Conservation (phyloP, 2,113 vertebrate species). For the Genyomyrus donnyi region DNA sequence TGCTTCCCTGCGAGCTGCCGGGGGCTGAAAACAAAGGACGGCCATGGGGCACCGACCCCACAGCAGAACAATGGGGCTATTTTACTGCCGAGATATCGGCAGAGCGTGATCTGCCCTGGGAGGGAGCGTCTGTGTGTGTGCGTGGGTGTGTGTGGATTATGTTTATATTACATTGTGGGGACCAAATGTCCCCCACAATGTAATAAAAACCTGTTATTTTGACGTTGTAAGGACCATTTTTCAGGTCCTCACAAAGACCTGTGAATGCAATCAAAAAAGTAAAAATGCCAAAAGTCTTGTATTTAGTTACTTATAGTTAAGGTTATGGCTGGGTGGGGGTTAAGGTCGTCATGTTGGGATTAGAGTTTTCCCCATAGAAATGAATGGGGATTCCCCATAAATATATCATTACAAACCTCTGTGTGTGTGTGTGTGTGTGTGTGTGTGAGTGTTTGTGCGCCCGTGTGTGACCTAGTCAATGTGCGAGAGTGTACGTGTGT, state of each 20-base stretch:
- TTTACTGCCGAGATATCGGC: constrained; percentile 32
- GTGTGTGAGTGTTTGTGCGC: not conserved
- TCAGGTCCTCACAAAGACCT: no score
- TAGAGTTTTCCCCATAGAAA: no score
- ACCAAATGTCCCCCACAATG: no score
- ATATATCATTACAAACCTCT: not conserved
- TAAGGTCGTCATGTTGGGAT: no score
- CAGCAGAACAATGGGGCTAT: constrained; percentile 36
- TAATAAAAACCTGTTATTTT: no score
- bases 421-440: not conserved
- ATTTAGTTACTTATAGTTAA: no score
- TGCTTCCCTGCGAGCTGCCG: not conserved
- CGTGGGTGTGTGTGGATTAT: constrained; percentile 3
- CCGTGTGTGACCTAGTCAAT: not conserved
- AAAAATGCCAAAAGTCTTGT: no score
- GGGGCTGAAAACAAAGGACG: constrained; percentile 27
- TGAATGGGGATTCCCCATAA: no score
- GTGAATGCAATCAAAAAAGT: no score
- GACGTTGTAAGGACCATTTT: no score
- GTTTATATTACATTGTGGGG: no score
- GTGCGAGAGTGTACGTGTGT: constrained; percentile 3
- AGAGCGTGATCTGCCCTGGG: constrained; percentile 28
- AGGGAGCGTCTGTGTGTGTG: constrained; percentile 11
- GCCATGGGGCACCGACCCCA: constrained; percentile 17
- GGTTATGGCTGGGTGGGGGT: no score